Percentiles rank a stretch among this genome's conserved stretches.
These are phyloP conservation scores for Hydroisotoma schaefferi DNA, from an alignment of 2,888 invertebrate species.

Conservation along the genomic window DNA sequence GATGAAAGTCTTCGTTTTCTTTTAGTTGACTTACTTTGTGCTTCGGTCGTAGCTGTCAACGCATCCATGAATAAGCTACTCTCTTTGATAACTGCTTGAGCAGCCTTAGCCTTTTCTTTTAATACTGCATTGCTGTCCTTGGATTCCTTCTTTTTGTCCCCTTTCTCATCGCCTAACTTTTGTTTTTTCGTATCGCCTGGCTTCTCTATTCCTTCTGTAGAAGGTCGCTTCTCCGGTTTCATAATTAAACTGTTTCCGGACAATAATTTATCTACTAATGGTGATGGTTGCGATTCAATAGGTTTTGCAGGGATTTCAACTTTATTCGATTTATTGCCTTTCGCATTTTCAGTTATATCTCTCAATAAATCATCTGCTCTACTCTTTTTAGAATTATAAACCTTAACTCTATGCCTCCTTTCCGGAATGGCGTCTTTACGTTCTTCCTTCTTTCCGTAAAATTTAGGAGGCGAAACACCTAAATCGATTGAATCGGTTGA, in stretches of 20 bases:
- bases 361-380: slow-evolving; percentile 39
- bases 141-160: slow-evolving; percentile 37
- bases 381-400: slow-evolving; percentile 37
- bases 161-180: slow-evolving; percentile 25
- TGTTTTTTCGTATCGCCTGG: slow-evolving; percentile 39
- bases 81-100: slow-evolving; percentile 59
- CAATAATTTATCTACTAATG: background rate
- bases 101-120: slow-evolving; percentile 52
- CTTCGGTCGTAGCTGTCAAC: slow-evolving; percentile 61
- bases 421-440: slow-evolving; percentile 15
- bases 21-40: slow-evolving; percentile 62
- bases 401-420: slow-evolving; percentile 36
- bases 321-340: slow-evolving; percentile 9
- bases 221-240: slow-evolving; percentile 32
- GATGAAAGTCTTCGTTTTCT: slow-evolving; percentile 63
- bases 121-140: slow-evolving; percentile 48
- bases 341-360: slow-evolving; percentile 30
- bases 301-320: slow-evolving; percentile 4
- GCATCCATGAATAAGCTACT: slow-evolving; percentile 94
- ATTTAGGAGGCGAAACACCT: slow-evolving; percentile 10
- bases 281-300: background rate
- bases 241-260: background rate
- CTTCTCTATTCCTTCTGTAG: slow-evolving; percentile 36
- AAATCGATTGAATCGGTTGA: slow-evolving; percentile 8
- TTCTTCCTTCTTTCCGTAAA: slow-evolving; percentile 21